Evolutionary conservation across 1,140 invertebrate genomes (phyloP).

Genomic region (Lepidotrigona ventralis): DNA sequence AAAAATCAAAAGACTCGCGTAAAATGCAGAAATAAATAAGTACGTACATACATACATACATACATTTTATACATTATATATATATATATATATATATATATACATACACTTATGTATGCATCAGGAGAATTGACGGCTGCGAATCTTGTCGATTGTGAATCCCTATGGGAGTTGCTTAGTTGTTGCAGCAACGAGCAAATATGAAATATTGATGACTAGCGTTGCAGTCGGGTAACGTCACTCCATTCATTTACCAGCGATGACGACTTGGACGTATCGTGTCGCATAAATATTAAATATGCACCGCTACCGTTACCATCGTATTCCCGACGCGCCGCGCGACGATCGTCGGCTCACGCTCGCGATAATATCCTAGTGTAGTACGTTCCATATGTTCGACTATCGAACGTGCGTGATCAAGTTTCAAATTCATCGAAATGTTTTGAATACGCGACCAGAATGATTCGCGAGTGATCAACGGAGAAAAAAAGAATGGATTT

Average conservation of each 20-base stretch:
- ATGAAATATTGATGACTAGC: slow-evolving; percentile 67
- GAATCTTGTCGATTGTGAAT: slow-evolving; percentile 7
- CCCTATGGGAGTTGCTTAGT: slow-evolving; percentile 26
- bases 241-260: slow-evolving; percentile 56
- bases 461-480: slow-evolving; percentile 15
- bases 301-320: slow-evolving; percentile 53
- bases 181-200: slow-evolving; percentile 18
- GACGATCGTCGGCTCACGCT: slow-evolving; percentile 45
- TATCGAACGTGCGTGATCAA: slow-evolving; percentile 61
- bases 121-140: not conserved
- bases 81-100: too few species aligned
- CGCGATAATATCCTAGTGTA: slow-evolving; percentile 35
- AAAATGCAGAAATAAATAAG: not conserved
- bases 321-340: slow-evolving; percentile 44
- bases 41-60: too few species aligned
- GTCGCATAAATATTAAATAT: slow-evolving; percentile 67
- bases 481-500: not conserved
- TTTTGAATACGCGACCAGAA: slow-evolving; percentile 33
- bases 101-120: not conserved
- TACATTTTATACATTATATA: too few species aligned
- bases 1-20: not conserved
- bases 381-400: slow-evolving; percentile 24
- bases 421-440: slow-evolving; percentile 61
- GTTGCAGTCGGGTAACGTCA: slow-evolving; percentile 10
- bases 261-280: slow-evolving; percentile 53